phyloP scores from a whole-genome alignment of 2,797 vertebrate genomes.

The Nyctalus aviator region DNA sequence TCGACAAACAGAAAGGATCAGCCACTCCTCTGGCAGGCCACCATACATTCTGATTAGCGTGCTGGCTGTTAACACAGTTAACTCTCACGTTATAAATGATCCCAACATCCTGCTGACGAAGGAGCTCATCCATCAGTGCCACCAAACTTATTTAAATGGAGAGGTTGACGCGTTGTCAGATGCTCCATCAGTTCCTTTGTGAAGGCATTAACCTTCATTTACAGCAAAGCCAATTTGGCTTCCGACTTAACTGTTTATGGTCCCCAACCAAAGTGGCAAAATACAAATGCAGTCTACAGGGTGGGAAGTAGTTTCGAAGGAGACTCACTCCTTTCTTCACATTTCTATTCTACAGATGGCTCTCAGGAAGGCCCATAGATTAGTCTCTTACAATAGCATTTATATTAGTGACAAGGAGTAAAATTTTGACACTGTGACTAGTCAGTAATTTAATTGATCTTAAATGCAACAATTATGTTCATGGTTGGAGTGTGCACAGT shows the following conservation, averaged over 20 bases:
- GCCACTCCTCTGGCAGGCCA: background rate
- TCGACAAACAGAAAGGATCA: constrained; percentile 61
- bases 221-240: constrained; percentile 17
- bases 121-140: constrained; percentile 47
- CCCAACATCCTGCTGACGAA: background rate
- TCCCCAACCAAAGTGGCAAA: background rate
- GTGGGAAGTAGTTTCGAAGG: background rate
- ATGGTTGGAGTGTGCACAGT: background rate
- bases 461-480: background rate
- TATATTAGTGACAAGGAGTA: background rate
- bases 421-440: background rate
- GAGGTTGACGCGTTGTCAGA: constrained; percentile 58
- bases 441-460: background rate
- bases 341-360: background rate
- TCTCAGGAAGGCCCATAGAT: background rate
- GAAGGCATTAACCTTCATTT: constrained; percentile 68
- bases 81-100: constrained; percentile 67
- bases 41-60: constrained; percentile 39
- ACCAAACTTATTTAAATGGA: constrained; percentile 53
- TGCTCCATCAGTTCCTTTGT: constrained; percentile 55
- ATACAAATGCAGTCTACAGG: background rate
- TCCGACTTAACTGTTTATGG: constrained; percentile 44
- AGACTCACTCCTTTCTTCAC: background rate
- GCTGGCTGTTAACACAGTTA: constrained; percentile 40
- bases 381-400: background rate